A percentile compares a stretch with the other conserved stretches of the same genome.
These are phyloP conservation scores for Suncus etruscus DNA, from an alignment of 2,113 vertebrate species.

Conservation along the genomic window DNA sequence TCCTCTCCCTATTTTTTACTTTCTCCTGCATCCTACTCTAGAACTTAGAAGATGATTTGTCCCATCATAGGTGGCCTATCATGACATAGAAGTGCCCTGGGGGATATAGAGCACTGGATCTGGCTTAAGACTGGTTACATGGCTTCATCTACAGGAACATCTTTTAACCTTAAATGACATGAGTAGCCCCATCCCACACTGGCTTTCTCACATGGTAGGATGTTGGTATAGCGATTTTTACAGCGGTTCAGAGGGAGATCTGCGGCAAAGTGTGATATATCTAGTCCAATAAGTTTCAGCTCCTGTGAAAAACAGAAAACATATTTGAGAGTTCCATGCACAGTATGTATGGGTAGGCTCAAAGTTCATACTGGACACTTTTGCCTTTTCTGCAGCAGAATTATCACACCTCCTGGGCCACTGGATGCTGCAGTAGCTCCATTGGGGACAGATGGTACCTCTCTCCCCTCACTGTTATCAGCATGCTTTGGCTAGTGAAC, in stretches of 20 bases:
- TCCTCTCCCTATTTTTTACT: not conserved
- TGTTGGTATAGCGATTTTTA: slow-evolving; percentile 99
- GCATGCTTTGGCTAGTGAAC: not conserved
- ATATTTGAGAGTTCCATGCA: slow-evolving; percentile 41
- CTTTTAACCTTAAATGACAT: not conserved
- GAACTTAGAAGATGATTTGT: too few species aligned
- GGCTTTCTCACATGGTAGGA: slow-evolving; percentile 94
- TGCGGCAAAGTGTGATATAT: slow-evolving; percentile 96
- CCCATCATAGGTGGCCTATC: too few species aligned
- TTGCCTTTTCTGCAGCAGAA: not conserved
- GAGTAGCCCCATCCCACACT: fast-evolving
- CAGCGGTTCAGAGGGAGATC: slow-evolving; percentile 95
- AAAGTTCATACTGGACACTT: not conserved
- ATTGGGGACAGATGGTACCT: not conserved
- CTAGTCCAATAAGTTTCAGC: slow-evolving; percentile 95
- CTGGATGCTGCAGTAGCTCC: not conserved
- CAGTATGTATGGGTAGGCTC: not conserved
- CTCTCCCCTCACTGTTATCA: not conserved
- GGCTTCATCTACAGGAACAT: not conserved
- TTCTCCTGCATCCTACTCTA: not conserved
- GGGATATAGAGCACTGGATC: not conserved
- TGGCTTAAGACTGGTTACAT: not conserved
- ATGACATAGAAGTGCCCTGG: not conserved
- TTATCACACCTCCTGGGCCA: not conserved
- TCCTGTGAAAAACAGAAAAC: slow-evolving; percentile 88